Conservation (phyloP, 2,797 vertebrate genomes). For the Mico argentatus region DNA sequence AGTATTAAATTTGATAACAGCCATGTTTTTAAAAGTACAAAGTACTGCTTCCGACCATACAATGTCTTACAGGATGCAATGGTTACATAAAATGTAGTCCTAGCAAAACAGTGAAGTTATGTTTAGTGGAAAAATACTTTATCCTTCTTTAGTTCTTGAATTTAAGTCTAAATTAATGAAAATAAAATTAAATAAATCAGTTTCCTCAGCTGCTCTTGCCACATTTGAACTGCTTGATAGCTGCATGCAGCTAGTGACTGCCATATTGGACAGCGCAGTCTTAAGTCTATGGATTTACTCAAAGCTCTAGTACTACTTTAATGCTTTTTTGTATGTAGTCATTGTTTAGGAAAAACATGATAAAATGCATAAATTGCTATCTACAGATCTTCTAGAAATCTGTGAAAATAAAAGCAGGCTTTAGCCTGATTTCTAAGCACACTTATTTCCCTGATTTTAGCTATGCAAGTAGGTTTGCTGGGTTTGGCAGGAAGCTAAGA, state of each 20-base stretch:
- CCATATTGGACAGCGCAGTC: neutral
- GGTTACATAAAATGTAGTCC: neutral
- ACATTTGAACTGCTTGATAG: neutral
- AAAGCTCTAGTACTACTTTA: neutral
- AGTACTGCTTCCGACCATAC: neutral
- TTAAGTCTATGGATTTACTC: neutral
- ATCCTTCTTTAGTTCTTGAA: neutral
- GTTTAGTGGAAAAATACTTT: neutral
- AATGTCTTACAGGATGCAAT: neutral
- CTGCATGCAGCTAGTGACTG: neutral
- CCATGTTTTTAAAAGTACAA: neutral
- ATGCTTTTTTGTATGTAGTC: neutral
- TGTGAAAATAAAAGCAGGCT: neutral
- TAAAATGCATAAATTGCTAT: neutral
- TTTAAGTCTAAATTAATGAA: constrained; percentile 47
- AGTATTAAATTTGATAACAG: constrained; percentile 15
- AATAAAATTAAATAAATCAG: neutral
- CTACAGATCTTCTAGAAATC: neutral
- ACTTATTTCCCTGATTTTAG: neutral
- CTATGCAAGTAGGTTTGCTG: neutral
- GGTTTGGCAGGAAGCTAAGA: neutral
- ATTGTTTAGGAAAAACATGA: neutral
- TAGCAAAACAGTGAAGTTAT: neutral
- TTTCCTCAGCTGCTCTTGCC: neutral
- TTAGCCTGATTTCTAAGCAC: neutral